These are phyloP conservation scores for Tamias sibiricus DNA, from an alignment of 2,113 vertebrate genomes.

Conservation along the genomic window DNA sequence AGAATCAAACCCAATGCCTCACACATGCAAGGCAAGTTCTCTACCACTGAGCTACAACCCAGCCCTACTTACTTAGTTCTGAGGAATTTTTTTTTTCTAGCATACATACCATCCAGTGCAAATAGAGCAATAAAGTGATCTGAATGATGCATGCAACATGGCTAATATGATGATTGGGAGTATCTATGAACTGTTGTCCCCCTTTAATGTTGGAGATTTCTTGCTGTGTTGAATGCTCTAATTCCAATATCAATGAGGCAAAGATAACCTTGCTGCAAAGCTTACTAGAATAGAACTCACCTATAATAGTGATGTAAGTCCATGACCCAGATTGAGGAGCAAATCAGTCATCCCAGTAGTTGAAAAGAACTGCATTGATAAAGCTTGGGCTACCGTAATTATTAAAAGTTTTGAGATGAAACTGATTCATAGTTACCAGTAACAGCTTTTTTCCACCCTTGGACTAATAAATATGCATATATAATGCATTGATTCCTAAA, in stretches of 20 bases:
- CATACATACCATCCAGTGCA: not conserved
- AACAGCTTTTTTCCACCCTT: not conserved
- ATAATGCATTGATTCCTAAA: not conserved
- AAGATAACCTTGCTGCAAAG: not conserved
- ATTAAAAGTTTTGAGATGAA: not conserved
- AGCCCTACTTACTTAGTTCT: not conserved
- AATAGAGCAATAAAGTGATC: not conserved
- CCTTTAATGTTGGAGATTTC: not conserved
- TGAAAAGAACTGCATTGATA: not conserved
- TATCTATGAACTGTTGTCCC: not conserved
- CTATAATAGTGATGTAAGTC: not conserved
- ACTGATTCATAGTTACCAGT: not conserved
- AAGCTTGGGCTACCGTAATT: not conserved
- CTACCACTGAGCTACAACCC: too few species aligned
- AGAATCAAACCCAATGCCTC: too few species aligned
- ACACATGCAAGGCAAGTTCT: too few species aligned
- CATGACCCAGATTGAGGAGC: not conserved
- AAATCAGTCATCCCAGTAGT: not conserved
- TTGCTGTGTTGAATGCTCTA: not conserved
- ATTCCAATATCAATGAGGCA: not conserved
- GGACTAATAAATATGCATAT: not conserved
- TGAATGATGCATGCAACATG: not conserved
- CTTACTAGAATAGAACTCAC: not conserved
- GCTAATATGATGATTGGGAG: not conserved
- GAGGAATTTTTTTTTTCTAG: not conserved